Evolutionary conservation across 2,888 invertebrate species (phyloP).

Genomic region (Sicus ferrugineus): DNA sequence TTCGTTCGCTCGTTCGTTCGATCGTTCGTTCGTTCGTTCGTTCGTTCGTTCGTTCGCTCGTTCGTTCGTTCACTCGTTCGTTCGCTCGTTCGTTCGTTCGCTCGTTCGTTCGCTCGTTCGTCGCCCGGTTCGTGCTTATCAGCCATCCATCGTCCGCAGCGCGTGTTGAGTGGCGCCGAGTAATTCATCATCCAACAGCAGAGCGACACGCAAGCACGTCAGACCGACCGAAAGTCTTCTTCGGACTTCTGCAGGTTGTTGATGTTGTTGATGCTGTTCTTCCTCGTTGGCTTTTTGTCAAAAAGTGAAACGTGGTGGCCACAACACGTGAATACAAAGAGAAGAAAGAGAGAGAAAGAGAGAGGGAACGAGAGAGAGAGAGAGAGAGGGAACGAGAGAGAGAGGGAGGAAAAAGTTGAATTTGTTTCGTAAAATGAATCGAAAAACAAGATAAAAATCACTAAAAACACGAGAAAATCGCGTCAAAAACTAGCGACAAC

Average conservation of each 20-base stretch:
- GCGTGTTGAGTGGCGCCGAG: constrained; percentile 14
- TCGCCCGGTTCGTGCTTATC: constrained; percentile 4
- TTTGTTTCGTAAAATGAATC: background rate
- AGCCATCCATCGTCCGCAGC: background rate
- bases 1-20: too few relatives aligned
- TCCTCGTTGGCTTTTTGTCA: too few relatives aligned
- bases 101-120: background rate
- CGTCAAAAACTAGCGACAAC: background rate
- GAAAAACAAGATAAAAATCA: background rate
- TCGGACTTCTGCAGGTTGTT: background rate
- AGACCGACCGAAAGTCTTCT: background rate
- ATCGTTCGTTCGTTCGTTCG: too few relatives aligned
- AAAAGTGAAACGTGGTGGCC: constrained; percentile 1
- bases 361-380: background rate
- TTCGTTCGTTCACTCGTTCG: too few relatives aligned
- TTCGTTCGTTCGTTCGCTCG: too few relatives aligned
- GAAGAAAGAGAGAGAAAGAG: background rate
- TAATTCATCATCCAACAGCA: constrained; percentile 27
- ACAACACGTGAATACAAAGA: background rate
- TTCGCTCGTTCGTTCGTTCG: too few relatives aligned
- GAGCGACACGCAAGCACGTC: constrained; percentile 28
- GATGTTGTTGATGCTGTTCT: too few relatives aligned
- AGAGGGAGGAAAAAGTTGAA: background rate
- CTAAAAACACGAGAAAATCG: background rate
- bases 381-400: background rate